Base-by-base conservation (phyloP, 2,888 invertebrate species). In the Ischnura elegans region DNA sequence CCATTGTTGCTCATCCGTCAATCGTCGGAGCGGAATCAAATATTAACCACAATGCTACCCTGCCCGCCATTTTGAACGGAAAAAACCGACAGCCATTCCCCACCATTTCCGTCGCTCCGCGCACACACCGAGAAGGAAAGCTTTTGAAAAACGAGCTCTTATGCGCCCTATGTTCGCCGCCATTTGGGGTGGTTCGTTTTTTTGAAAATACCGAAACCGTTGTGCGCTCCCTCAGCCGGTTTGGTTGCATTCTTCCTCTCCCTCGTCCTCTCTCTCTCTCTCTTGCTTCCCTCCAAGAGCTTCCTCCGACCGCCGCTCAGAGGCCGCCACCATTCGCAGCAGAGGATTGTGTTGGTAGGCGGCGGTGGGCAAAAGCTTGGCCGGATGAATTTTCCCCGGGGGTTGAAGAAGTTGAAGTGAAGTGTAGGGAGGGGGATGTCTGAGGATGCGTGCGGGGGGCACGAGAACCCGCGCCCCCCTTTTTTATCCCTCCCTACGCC, bases 121-220 rank as follows among this genome's bases (percentile, higher is more conserved):
- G n/a, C 51, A 36, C 16, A 76, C 29, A 76, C 0, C 29, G 36
- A 36, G 76, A 76, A 21, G 19, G 10, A 36, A 13, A 76, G 36
- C 36, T 5, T 51, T 36, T 76, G 16, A 76, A 76, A n/a, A 13
- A 36, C 5, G 2, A 13, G 36, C 76, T 36, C 16, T 36, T 10
- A 51, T 51, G 29, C 76, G 29, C n/a, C 76, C 36, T 36, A 76
- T n/a, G 76, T 29, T 6, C 76, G 29, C 29, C 76, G 76, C 76
- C 76, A 76, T 76, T 76, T 76, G 13, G 76, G 42, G 55, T 61
- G 61, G 21, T 45, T 90, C 43, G 61, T 90, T 90, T 90, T 87
- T 90, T 90, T 90, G 90, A 90, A 90, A 90, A 90, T 90, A 90
- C 90, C 90, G 66, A 90, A 90, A 55, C 90, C 61, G 55, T 90